Base-by-base conservation (phyloP, 2,113 vertebrate species). In the Benitochromis conjunctus region DNA sequence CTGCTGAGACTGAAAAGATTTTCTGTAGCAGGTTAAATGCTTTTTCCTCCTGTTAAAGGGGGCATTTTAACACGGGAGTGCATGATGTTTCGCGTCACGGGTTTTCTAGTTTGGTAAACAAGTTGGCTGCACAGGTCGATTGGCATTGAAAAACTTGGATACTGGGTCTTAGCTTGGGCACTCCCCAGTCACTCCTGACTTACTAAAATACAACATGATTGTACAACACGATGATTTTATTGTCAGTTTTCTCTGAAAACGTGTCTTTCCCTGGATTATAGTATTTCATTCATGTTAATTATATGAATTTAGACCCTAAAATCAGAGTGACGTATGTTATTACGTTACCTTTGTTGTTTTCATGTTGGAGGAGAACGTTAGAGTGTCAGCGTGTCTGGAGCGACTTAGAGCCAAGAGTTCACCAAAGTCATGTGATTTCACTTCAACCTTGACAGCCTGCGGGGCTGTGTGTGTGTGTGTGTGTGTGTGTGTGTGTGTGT, bases 391-490 rank as follows among this genome's bases (percentile, higher is more conserved):
- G 4, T 71, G 74, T 46, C 1, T 48, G 14, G 12, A 83, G 60
- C 4, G 24, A 5, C 21, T 85, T 55, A 38, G 79, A 80, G 85
- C 82, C 79, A 83, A 12, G 53, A 78, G 76, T 79, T 88, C 86
- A 81, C 8, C 74, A 55, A 4, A 48, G 83, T 91, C 87, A 87
- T 89, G 83, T 85, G 74, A 56, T 86, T 82, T 84, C 74, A 84
- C 86, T 90, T 86, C 56, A 84, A 53, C 83, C 83, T 80, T 51
- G 66, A 84, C 84, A 54, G 19, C 34, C 53, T 66, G 71, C 31
- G 29, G 5, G 48, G 13, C 8, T 46, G 38, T n/a, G 2, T 86
- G 81, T 84, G 5, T 79, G 58, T 86, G 53, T 78, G 62, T 80
- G 18, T 89, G 60, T 36, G 13, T 82, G 76, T 3, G 2, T 76